Evolutionary conservation across 2,113 vertebrate genomes (phyloP), one percentile per base, ranked within the genome.

Genomic region (Apteryx mantelli): DNA sequence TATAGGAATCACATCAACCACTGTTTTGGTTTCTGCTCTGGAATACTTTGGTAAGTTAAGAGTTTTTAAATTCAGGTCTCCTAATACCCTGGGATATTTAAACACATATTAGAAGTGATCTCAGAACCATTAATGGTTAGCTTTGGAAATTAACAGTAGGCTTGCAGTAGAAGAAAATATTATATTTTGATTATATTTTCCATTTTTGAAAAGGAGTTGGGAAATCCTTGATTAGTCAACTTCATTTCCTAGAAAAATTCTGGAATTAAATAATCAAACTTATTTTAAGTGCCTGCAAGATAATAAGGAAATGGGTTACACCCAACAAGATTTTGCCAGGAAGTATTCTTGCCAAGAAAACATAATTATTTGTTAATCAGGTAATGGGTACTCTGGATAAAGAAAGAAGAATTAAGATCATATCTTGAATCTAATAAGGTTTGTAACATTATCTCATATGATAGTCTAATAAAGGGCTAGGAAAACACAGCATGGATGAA

Each of bases 291-390:
- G 81, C 36, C 81, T 91, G 55, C 40, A 92, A 89, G 93, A 87
- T 85, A 94, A 92, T 89, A 89, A 94, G 75, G 65, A 95, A 91
- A 87, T 89, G 48, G 38, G 48, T 91, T 87, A 82, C 91, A 93
- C 70, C 82, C 89, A 94, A 52, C 69, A 79, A 87, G 78, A 82
- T 73, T 95, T 89, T 94, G 77, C 87, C 89, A 94, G 95, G 77
- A 95, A 85, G 74, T 46, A 61, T 30, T 79, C 91, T 82, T 94
- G 94, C 93, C 65, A 91, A 92, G 69, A 89, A 95, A 85, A 53
- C 42, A 46, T 86, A 16, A 26, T 53, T 92, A 63, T 60, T 89
- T 94, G 81, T 75, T 92, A 91, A 84, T 3, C 1, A 78, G 68
- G 36, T 91, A 97, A 91, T 38, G 13, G 61, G 34, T 28, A 89